Evolutionary conservation across 2,113 vertebrate species (phyloP).

Genomic region (Dicentrarchus labrax): DNA sequence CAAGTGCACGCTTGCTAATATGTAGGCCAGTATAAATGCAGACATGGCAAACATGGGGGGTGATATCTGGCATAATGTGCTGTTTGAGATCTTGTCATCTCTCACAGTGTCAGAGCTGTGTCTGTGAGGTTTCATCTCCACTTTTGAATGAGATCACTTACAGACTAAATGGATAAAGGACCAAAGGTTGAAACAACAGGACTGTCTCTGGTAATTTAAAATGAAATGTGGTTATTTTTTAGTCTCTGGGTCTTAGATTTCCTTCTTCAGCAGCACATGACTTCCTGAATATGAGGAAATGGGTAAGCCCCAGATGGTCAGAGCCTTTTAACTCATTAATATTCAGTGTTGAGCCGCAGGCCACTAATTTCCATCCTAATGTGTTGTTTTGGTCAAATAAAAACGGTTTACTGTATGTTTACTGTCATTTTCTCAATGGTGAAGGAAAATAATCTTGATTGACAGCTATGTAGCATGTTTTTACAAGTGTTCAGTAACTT

Average conservation of each 20-base stretch:
- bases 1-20: neutral
- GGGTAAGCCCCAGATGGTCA: neutral
- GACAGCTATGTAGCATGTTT: neutral
- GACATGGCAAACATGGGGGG: neutral
- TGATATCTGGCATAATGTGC: neutral
- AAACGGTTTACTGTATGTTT: neutral
- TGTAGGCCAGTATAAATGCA: neutral
- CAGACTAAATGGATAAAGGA: neutral
- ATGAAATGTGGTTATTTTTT: neutral
- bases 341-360: neutral
- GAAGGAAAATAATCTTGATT: neutral
- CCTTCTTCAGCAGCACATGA: neutral
- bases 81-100: too few relatives aligned
- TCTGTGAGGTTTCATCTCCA: neutral
- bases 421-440: neutral
- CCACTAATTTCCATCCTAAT: neutral
- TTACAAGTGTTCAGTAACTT: neutral
- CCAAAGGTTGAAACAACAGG: too few relatives aligned
- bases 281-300: slow-evolving; percentile 30
- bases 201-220: neutral
- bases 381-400: neutral
- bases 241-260: neutral
- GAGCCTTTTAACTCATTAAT: neutral
- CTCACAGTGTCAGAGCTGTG: neutral
- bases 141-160: neutral